Evolutionary conservation across 2,113 vertebrate species (phyloP), one percentile per base, ranked within the genome.

Genomic region (Lonchura striata): DNA sequence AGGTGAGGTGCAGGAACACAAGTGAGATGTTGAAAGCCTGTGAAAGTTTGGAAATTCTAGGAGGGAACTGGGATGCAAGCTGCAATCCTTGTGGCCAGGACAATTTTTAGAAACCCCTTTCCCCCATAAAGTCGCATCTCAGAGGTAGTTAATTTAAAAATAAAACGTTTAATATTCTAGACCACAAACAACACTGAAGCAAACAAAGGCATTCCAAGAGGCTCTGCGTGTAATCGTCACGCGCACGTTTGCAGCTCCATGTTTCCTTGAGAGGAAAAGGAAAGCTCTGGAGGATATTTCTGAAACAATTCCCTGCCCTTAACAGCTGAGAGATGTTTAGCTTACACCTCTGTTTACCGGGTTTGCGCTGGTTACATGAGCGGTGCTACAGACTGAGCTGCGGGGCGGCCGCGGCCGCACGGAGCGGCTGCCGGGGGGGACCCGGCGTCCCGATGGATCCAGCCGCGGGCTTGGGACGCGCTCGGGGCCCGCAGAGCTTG

Each of bases 371-470:
- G 31, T 49, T 88, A 22, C 35, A 23, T 27, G 47, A 15, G 24
- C 4, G 74, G 50, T 70, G 6, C 8, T 11, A 5, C 5, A 14
- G 31, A 4, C 9, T 2, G 57, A 16, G 42, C 28, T 2, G 5
- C 39, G 0, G 1, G 52, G 11, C 39, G 64, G 41, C 0, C 0
- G n/a, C n/a, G n/a, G n/a, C n/a, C n/a, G n/a, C n/a, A n/a, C n/a
- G n/a, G n/a, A n/a, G n/a, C n/a, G n/a, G n/a, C n/a, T n/a, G n/a
- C n/a, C n/a, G n/a, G n/a, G n/a, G n/a, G 5, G 27, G 76, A 31
- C 11, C 22, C 39, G 13, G 7, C 18, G 18, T 21, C 33, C 47
- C 25, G 28, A 3, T 1, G 47, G 79, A 39, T 28, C 30, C 14
- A 18, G 53, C 46, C 15, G 9, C 3, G 47, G n/a, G 14, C 44